Conservation (phyloP, 2,888 invertebrate genomes). For the Listrodromus nycthemerus region DNA sequence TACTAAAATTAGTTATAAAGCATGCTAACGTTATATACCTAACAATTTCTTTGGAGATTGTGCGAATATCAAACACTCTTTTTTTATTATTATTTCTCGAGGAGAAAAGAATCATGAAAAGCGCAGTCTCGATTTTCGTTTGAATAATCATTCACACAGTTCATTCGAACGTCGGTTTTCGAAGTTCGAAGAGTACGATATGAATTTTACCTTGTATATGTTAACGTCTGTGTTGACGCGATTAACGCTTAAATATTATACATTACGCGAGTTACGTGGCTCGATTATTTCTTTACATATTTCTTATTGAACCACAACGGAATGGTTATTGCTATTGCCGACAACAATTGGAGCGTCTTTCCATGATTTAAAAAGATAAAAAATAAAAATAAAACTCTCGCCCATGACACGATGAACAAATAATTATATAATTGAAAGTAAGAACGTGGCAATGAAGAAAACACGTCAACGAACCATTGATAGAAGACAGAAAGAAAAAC, state of each 20-base stretch:
- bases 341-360: neutral
- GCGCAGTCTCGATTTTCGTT: conserved; percentile 13
- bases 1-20: conserved; percentile 57
- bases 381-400: conserved; percentile 6
- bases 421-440: conserved; percentile 54
- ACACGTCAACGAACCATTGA: conserved; percentile 55
- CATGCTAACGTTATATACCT: conserved; percentile 23
- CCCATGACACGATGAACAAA: conserved; percentile 62
- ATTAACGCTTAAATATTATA: conserved; percentile 37
- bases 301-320: conserved; percentile 24
- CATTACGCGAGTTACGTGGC: conserved; percentile 24
- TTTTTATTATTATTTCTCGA: conserved; percentile 24
- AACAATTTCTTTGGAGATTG: conserved; percentile 8
- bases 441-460: conserved; percentile 36
- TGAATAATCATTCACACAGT: conserved; percentile 1
- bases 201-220: conserved; percentile 33
- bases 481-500: conserved; percentile 43
- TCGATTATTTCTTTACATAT: conserved; percentile 18
- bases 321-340: conserved; percentile 12
- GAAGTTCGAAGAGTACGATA: neutral
- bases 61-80: conserved; percentile 27
- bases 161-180: neutral
- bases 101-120: conserved; percentile 12
- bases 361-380: neutral
- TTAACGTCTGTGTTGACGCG: conserved; percentile 32